Percentiles rank a stretch among this genome's conserved stretches.
phyloP scores from a whole-genome alignment of 2,113 vertebrate species.

The Amia ocellicauda region DNA sequence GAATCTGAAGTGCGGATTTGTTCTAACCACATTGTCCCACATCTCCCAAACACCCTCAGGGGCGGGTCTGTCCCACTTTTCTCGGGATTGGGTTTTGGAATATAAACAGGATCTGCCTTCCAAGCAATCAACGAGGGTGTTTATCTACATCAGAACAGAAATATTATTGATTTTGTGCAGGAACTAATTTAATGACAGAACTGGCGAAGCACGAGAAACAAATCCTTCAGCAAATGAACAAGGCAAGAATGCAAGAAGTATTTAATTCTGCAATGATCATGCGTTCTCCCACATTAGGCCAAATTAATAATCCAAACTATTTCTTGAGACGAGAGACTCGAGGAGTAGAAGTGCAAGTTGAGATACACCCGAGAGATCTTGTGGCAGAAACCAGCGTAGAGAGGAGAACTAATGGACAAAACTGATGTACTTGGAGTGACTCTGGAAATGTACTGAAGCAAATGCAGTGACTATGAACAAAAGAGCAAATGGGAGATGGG shows the following conservation, averaged over 20 bases:
- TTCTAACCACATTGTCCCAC: no score
- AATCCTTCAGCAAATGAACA: no score
- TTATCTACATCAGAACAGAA: no score
- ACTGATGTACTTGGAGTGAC: slow-evolving; percentile 19
- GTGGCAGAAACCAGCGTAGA: slow-evolving; percentile 9
- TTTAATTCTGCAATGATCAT: background rate
- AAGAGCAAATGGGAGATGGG: slow-evolving; percentile 2
- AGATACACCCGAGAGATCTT: background rate
- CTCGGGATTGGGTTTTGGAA: no score
- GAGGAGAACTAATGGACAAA: slow-evolving; percentile 17
- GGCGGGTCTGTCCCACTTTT: no score
- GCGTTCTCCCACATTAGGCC: background rate
- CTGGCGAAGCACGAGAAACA: no score
- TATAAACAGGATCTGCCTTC: no score
- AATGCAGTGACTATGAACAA: slow-evolving; percentile 10
- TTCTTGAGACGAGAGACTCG: slow-evolving; percentile 3
- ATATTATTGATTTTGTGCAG: no score
- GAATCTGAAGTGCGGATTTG: no score
- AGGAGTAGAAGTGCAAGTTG: slow-evolving; percentile 9
- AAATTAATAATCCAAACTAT: slow-evolving; percentile 15
- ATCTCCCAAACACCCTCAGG: no score
- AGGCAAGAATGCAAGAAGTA: background rate
- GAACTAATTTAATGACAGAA: no score
- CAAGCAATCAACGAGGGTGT: no score
- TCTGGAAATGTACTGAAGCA: slow-evolving; percentile 30